These are phyloP conservation scores for Nephila pilipes DNA, from an alignment of 1,140 invertebrate species.

Conservation along the genomic window DNA sequence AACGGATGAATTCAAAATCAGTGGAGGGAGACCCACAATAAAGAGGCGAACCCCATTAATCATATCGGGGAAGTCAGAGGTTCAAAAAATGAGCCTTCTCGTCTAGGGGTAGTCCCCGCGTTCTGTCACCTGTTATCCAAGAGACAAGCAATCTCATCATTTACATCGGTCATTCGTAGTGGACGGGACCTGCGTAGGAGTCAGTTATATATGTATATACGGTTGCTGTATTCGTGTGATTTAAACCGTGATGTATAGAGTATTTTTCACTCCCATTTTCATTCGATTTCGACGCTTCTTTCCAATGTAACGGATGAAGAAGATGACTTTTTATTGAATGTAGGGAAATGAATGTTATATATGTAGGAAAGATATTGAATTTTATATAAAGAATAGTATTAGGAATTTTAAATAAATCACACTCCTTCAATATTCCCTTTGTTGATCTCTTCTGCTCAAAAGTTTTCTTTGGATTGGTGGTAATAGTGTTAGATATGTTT, in stretches of 20 bases:
- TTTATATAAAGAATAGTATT: not conserved
- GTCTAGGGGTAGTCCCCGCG: not conserved
- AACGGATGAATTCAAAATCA: conserved; percentile 58
- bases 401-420: not conserved
- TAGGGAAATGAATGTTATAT: too few relatives aligned
- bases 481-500: too few relatives aligned
- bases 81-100: not conserved
- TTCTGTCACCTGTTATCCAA: conserved; percentile 65
- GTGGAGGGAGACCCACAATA: conserved; percentile 45
- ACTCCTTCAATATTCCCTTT: too few relatives aligned
- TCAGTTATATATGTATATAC: not conserved
- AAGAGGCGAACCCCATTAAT: conserved; percentile 42
- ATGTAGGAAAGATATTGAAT: too few relatives aligned
- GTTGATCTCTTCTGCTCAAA: too few relatives aligned
- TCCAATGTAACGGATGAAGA: not conserved
- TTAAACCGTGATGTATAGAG: not conserved
- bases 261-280: not conserved
- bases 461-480: too few relatives aligned
- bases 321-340: too few relatives aligned
- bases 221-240: not conserved
- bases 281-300: not conserved
- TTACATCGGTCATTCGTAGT: conserved; percentile 58
- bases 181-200: not conserved
- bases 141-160: conserved; percentile 16
- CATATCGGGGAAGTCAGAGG: not conserved